Base-by-base conservation (phyloP, 2,888 invertebrate genomes). In the Drosophila affinis region DNA sequence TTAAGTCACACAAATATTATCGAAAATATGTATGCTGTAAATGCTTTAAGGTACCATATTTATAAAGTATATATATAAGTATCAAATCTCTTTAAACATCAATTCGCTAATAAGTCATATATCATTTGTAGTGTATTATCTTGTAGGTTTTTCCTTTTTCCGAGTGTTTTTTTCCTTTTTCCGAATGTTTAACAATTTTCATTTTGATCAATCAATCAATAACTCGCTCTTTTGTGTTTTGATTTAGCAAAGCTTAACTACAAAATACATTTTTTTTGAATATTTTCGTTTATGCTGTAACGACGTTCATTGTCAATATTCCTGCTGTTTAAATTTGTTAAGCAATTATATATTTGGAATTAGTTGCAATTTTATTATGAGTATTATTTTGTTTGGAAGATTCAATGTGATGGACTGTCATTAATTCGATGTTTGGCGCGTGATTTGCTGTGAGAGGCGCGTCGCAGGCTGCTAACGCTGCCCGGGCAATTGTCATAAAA, bases 371-470 rank as follows among this genome's bases (percentile, higher is more conserved):
- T 74, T 24, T 27, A 7, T n/a, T n/a, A n/a, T 39, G 14, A n/a
- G 39, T 39, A 14, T 39, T 39, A n/a, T n/a, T 72, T 27, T n/a
- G 44, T 56, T 71, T 72, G 62, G 51, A 61, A 46, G 58, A 60
- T 77, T 81, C 87, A 91, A 90, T 92, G 91, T 83, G 91, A 91
- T 90, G 92, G 92, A 81, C 92, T 92, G 84, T 92, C 92, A 71
- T 90, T 90, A 80, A 92, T 78, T 87, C 92, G 92, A 90, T 92
- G 92, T 88, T 92, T 92, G 67, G 90, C 88, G 80, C 92, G 92
- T 89, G 92, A 89, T 90, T 92, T 92, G 87, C 91, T 92, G 90
- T 91, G 91, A 81, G 92, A 92, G 84, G 92, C 91, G 80, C 92
- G 92, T 59, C 92, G 91, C 77, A 92, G 86, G 73, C 92, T 92